phyloP scores from a whole-genome alignment of 1,140 invertebrate species.

The Drosophila pandora region DNA sequence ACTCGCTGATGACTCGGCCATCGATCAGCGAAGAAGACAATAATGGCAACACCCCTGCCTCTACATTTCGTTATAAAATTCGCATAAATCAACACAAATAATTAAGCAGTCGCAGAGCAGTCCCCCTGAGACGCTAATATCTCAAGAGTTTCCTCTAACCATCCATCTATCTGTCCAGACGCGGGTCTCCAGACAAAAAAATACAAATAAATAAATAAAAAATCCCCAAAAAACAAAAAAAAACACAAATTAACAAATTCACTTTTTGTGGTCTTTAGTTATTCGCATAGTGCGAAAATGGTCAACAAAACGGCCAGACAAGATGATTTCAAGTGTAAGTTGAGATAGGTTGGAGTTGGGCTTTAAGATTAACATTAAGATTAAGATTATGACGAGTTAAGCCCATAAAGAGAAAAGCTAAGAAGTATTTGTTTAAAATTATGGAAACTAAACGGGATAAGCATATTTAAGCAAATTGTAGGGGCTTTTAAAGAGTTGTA shows the following conservation, averaged over 20 bases:
- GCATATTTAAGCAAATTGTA: no score
- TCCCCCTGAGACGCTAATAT: slow-evolving; percentile 61
- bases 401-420: no score
- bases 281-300: slow-evolving; percentile 58
- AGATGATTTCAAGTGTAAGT: slow-evolving; percentile 28
- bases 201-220: not conserved
- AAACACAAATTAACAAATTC: slow-evolving; percentile 59
- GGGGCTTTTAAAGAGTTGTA: not conserved
- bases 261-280: slow-evolving; percentile 44
- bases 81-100: slow-evolving; percentile 77
- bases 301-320: slow-evolving; percentile 41
- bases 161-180: slow-evolving; percentile 33
- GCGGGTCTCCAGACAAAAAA: slow-evolving; percentile 15
- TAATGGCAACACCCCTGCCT: slow-evolving; percentile 38
- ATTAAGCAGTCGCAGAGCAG: slow-evolving; percentile 63
- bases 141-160: slow-evolving; percentile 29
- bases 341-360: slow-evolving; percentile 38
- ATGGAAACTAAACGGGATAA: not conserved
- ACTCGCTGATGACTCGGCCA: slow-evolving; percentile 42
- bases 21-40: slow-evolving; percentile 61
- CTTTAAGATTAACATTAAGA: not conserved
- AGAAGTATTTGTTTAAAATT: not conserved
- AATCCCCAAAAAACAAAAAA: slow-evolving; percentile 28
- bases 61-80: slow-evolving; percentile 66
- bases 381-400: not conserved